phyloP scores from a whole-genome alignment of 2,888 invertebrate genomes.

The Emmelina monodactyla region DNA sequence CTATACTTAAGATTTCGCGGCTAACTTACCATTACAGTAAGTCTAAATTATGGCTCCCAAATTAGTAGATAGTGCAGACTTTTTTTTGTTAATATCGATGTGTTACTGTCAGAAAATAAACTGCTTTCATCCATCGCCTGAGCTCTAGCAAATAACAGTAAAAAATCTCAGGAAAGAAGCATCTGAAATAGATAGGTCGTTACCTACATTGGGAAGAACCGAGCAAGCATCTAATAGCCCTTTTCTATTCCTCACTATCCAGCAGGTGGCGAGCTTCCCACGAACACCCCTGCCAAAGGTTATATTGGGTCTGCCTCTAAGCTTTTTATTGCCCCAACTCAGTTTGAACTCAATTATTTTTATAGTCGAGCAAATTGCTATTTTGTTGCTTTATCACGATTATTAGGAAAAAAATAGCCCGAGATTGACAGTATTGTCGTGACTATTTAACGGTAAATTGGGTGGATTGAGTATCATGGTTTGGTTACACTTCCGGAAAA shows the following conservation, averaged over 20 bases:
- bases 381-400: slow-evolving; percentile 64
- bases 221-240: slow-evolving; percentile 21
- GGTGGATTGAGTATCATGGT: too few species aligned
- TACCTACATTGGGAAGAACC: not conserved
- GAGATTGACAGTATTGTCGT: slow-evolving; percentile 49
- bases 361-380: slow-evolving; percentile 62
- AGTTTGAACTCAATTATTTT: slow-evolving; percentile 67
- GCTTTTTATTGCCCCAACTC: slow-evolving; percentile 64
- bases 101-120: too few species aligned
- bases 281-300: slow-evolving; percentile 54
- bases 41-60: too few species aligned
- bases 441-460: too few species aligned
- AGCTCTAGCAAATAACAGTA: too few species aligned
- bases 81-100: too few species aligned
- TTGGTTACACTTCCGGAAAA: too few species aligned
- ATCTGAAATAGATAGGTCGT: not conserved
- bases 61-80: too few species aligned
- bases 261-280: slow-evolving; percentile 52
- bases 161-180: not conserved
- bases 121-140: too few species aligned
- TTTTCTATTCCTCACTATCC: slow-evolving; percentile 52
- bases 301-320: slow-evolving; percentile 62
- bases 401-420: slow-evolving; percentile 58
- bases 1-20: too few species aligned
- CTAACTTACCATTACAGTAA: too few species aligned